These are phyloP conservation scores for Thomomys bottae DNA, from an alignment of 2,113 vertebrate genomes.

Conservation along the genomic window DNA sequence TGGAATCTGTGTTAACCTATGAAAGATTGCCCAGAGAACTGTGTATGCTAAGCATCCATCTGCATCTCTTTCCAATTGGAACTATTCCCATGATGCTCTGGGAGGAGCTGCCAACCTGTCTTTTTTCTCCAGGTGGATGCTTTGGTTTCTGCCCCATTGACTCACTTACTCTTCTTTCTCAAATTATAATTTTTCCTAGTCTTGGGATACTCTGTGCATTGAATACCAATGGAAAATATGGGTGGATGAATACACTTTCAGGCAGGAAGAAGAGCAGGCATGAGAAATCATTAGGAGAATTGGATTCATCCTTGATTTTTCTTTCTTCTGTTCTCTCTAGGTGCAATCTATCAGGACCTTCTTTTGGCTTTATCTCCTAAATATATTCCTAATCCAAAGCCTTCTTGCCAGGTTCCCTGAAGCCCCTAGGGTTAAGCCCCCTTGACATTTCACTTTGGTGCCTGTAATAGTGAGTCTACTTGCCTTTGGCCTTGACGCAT, in stretches of 20 bases:
- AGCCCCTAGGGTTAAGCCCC: background rate
- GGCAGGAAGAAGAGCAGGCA: background rate
- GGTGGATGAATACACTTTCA: background rate
- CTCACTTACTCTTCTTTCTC: conserved; percentile 6
- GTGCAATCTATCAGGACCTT: background rate
- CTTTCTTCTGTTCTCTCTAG: background rate
- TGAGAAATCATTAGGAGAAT: background rate
- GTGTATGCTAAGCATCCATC: background rate
- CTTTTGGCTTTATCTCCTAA: background rate
- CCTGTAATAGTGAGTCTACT: background rate
- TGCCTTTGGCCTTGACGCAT: background rate
- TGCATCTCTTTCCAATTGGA: background rate
- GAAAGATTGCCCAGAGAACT: background rate
- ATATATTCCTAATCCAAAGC: background rate
- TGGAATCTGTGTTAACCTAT: background rate
- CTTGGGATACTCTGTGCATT: background rate
- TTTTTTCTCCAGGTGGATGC: conserved; percentile 7
- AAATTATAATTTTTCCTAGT: background rate
- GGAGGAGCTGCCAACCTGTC: background rate
- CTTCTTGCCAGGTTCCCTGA: background rate
- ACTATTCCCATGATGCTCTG: background rate
- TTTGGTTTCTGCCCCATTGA: background rate
- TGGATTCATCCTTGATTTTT: background rate
- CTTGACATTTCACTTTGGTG: too few species aligned
- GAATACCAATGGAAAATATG: background rate